A percentile compares a stretch with the other conserved stretches of the same genome.
Evolutionary conservation across 2,797 vertebrate species (phyloP).

Genomic region (Macroramphosus scolopax): DNA sequence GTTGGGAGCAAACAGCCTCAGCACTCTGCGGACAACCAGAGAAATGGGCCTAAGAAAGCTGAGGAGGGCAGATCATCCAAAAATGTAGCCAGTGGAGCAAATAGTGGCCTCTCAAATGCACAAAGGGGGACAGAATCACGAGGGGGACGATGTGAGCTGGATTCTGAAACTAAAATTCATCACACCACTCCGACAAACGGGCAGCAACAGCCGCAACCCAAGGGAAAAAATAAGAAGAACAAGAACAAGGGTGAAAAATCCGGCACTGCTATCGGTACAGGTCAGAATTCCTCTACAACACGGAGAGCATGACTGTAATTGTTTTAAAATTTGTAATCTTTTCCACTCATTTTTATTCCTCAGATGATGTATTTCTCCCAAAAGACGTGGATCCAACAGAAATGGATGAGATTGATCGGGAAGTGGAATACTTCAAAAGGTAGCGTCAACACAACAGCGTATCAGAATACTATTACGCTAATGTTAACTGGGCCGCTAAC

Average conservation of each 20-base stretch:
- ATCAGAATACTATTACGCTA: neutral
- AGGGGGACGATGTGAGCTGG: slow-evolving; percentile 67
- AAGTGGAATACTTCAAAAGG: slow-evolving; percentile 99
- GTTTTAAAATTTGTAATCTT: neutral
- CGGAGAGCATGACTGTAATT: neutral
- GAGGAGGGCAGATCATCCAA: slow-evolving; percentile 70
- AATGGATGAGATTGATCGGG: slow-evolving; percentile 98
- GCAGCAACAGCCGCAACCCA: slow-evolving; percentile 84
- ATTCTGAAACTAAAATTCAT: slow-evolving; percentile 66
- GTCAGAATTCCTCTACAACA: neutral
- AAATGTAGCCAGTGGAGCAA: slow-evolving; percentile 60
- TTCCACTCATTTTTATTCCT: slow-evolving; percentile 36
- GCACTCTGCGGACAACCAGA: slow-evolving; percentile 64
- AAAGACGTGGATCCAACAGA: slow-evolving; percentile 94
- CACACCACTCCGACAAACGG: slow-evolving; percentile 62
- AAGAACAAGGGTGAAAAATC: slow-evolving; percentile 92
- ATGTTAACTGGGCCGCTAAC: neutral
- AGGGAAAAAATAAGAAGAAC: slow-evolving; percentile 91
- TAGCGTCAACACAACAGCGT: slow-evolving; percentile 31
- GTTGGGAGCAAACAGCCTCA: slow-evolving; percentile 64
- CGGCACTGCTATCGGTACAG: slow-evolving; percentile 82
- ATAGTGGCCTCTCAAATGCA: slow-evolving; percentile 44
- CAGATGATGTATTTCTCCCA: slow-evolving; percentile 99
- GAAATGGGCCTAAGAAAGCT: slow-evolving; percentile 64
- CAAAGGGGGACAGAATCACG: slow-evolving; percentile 69